Evolutionary conservation across 2,797 vertebrate genomes (phyloP).

Genomic region (Danio albolineatus): DNA sequence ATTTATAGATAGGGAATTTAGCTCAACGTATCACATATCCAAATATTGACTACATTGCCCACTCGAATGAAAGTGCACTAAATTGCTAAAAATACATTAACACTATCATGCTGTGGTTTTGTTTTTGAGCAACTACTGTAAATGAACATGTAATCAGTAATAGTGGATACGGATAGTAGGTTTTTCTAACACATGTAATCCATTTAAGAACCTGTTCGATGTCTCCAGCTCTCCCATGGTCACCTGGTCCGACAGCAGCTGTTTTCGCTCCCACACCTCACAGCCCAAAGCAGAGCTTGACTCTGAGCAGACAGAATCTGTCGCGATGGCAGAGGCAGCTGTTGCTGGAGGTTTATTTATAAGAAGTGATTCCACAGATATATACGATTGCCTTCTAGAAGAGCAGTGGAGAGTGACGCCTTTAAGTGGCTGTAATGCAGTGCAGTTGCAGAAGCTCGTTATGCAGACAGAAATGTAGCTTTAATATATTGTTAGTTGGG

Average conservation of each 20-base stretch:
- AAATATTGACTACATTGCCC: neutral
- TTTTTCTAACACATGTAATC: neutral
- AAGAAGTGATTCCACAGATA: slow-evolving; percentile 27
- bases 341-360: slow-evolving; percentile 34
- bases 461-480: neutral
- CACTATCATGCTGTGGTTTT: neutral
- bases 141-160: neutral
- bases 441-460: neutral
- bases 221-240: neutral
- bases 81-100: slow-evolving; percentile 13
- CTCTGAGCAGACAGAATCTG: slow-evolving; percentile 30
- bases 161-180: neutral
- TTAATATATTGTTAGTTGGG: neutral
- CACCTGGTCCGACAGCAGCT: slow-evolving; percentile 10
- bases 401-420: slow-evolving; percentile 5
- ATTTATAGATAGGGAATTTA: neutral
- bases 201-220: slow-evolving; percentile 4
- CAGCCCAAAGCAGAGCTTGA: slow-evolving; percentile 29
- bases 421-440: neutral
- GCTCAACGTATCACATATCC: neutral
- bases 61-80: neutral
- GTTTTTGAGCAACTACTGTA: neutral
- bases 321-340: slow-evolving; percentile 25
- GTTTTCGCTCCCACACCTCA: slow-evolving; percentile 33
- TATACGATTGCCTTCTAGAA: slow-evolving; percentile 14